phyloP scores from a whole-genome alignment of 2,888 invertebrate species.

The Lissonota sp. region DNA sequence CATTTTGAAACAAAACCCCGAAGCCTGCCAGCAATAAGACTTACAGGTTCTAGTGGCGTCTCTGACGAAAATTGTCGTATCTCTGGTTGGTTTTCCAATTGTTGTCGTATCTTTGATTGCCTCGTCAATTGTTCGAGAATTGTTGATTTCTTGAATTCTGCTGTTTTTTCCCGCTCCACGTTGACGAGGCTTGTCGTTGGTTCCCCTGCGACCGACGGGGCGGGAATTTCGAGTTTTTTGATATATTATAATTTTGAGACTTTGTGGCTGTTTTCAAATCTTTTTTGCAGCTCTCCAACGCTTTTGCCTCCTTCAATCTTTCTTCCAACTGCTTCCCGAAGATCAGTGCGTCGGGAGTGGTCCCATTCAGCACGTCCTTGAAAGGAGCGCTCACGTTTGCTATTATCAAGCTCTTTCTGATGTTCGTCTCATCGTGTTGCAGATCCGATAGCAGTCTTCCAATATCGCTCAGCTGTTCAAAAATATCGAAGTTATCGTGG shows the following conservation, averaged over 20 bases:
- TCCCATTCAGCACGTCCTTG: neutral
- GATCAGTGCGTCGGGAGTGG: neutral
- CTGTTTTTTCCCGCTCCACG: conserved; percentile 28
- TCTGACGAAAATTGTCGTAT: conserved; percentile 18
- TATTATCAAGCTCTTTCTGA: conserved; percentile 3
- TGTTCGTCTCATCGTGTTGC: neutral
- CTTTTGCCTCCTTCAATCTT: conserved; percentile 11
- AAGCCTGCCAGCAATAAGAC: conserved; percentile 33
- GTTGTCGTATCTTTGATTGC: conserved; percentile 30
- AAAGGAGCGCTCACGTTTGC: neutral
- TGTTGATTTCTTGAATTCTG: conserved; percentile 3
- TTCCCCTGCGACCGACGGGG: conserved; percentile 39
- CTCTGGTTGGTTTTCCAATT: conserved; percentile 32
- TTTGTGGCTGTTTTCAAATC: conserved; percentile 5
- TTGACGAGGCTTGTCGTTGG: conserved; percentile 5
- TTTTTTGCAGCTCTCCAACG: conserved; percentile 8
- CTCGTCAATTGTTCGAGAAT: conserved; percentile 7
- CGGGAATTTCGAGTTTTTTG: conserved; percentile 50
- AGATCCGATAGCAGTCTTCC: conserved; percentile 35
- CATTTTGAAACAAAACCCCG: conserved; percentile 18
- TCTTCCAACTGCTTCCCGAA: conserved; percentile 23
- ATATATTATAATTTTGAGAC: conserved; percentile 16
- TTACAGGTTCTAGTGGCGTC: conserved; percentile 8
- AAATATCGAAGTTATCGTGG: conserved; percentile 16
- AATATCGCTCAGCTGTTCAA: conserved; percentile 31